Conservation (phyloP, 1,140 invertebrate genomes). For the Cyrtorhinus lividipennis region DNA sequence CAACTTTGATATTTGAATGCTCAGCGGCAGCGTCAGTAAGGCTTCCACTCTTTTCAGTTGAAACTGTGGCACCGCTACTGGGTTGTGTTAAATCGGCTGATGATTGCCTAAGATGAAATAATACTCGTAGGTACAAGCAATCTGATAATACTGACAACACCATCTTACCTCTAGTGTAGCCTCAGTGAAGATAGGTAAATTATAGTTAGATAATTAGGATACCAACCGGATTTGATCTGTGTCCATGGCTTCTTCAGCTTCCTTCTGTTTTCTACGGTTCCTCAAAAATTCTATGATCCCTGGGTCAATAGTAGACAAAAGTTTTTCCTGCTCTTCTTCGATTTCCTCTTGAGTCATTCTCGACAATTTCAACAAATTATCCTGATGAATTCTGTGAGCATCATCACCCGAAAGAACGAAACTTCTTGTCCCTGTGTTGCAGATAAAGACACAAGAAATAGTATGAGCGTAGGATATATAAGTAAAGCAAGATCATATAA, state of each 20-base stretch:
- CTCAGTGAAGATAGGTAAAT: no score
- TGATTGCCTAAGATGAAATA: no score
- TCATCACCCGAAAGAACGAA: constrained; percentile 38
- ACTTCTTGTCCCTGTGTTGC: constrained; percentile 33
- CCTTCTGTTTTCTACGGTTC: constrained; percentile 34
- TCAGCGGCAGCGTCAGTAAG: no score
- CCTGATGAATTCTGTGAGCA: constrained; percentile 48
- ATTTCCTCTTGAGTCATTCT: constrained; percentile 63
- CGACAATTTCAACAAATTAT: constrained; percentile 51
- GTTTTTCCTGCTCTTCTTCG: constrained; percentile 49
- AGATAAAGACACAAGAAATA: no score
- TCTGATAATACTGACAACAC: no score
- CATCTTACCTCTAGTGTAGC: no score
- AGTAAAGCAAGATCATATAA: no score
- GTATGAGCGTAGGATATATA: no score
- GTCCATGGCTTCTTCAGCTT: constrained; percentile 1
- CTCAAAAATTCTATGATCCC: constrained; percentile 49
- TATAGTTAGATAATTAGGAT: no score
- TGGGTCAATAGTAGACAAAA: constrained; percentile 47
- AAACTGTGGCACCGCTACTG: not conserved
- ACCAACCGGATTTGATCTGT: no score
- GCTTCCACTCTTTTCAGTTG: not conserved
- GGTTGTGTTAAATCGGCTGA: no score
- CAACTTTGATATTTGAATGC: constrained; percentile 21
- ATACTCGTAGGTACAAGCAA: no score